Base-by-base conservation (phyloP, 2,113 vertebrate species). In the Oreochromis spilurus region DNA sequence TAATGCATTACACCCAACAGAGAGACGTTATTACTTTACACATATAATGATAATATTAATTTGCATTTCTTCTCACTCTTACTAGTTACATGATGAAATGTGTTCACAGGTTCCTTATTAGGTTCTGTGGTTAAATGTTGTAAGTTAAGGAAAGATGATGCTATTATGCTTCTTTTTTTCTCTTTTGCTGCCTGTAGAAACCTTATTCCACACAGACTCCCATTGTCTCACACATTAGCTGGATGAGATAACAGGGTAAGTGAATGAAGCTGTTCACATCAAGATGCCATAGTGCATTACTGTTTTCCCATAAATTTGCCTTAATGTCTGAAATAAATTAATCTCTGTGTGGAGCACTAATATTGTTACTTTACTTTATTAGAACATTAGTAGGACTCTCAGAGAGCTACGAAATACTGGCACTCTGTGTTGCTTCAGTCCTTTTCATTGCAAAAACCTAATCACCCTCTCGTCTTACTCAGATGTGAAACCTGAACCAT, bases 191-290 rank as follows among this genome's bases (percentile, higher is more conserved):
- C 82, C 24, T 31, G 58, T 31, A 57, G 36, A 84, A 79, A 81
- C 43, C 62, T 65, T 78, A 84, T 82, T 87, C 12, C 58, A 31
- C 72, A 36, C 31, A 43, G 80, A 78, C 55, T 84, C 55, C 53
- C 48, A 43, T 9, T 10, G 57, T 85, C 34, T 9, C 52, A 36
- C 84, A 45, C 67, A 79, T 83, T 48, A 79, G 9, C 29, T 52
- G 45, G 65, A 72, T 83, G 48, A 85, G 75, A 72, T 82, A 82
- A 85, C 45, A 78, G 79, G 40, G 72, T 79, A 67, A 88, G 78
- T 78, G 60, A 84, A 93, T 78, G 16, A 67, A 87, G 81, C 62
- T 84, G 58, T 90, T 90, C 79, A 40, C 79, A 89, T 90, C 52
- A 83, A 53, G 70, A 88, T 67, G 48, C 77, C 48, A 62, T 10